phyloP scores from a whole-genome alignment of 2,797 vertebrate species.

The Toxotes lorentzi region DNA sequence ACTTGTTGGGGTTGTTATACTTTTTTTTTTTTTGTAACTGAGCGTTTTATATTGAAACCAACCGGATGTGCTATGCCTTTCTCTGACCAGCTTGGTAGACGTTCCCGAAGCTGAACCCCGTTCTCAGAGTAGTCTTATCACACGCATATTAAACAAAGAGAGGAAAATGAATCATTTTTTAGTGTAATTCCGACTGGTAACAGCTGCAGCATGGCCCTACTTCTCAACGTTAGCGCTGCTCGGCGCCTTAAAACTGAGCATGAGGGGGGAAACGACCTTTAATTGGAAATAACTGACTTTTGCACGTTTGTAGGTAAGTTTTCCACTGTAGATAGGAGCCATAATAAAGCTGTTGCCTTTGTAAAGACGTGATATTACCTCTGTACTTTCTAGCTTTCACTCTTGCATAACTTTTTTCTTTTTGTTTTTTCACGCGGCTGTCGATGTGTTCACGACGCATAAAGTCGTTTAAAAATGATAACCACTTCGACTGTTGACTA shows the following conservation, averaged over 20 bases:
- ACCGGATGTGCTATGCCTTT: background rate
- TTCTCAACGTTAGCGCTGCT: background rate
- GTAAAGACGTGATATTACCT: background rate
- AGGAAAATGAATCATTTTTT: background rate
- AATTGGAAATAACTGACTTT: background rate
- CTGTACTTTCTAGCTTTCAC: background rate
- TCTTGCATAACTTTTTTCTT: background rate
- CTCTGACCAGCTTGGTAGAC: background rate
- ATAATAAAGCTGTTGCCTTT: background rate
- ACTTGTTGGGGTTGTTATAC: accelerated
- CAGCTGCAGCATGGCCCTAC: background rate
- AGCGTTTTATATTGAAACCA: constrained; percentile 25
- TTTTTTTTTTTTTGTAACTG: too few relatives aligned
- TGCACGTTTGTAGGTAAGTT: constrained; percentile 50
- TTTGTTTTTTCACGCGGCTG: background rate
- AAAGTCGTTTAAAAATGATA: background rate
- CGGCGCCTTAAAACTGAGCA: background rate
- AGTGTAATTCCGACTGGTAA: background rate
- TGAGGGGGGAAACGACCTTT: background rate
- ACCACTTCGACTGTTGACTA: background rate
- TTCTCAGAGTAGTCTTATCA: constrained; percentile 14
- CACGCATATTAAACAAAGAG: constrained; percentile 17
- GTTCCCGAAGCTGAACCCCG: background rate
- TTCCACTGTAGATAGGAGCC: background rate
- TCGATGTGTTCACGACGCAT: accelerated